Evolutionary conservation across 1,140 invertebrate genomes (phyloP).

Genomic region (Phthorimaea operculella): DNA sequence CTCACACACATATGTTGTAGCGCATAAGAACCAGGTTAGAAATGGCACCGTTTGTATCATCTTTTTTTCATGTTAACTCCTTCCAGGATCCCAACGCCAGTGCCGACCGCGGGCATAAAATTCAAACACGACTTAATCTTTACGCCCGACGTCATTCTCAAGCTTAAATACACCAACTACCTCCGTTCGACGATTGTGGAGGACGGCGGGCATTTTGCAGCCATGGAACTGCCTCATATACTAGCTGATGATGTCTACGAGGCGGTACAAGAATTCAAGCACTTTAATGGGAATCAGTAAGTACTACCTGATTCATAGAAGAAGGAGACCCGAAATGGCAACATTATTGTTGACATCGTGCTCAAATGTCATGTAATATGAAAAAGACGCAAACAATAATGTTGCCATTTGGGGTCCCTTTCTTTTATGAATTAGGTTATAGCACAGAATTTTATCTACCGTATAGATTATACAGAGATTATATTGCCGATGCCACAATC

Average conservation of each 20-base stretch:
- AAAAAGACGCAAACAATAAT: no score
- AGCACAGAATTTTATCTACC: no score
- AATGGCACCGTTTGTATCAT: not conserved
- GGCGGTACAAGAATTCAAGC: constrained; percentile 37
- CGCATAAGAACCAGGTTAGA: no score
- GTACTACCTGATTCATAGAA: not conserved
- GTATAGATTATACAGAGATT: no score
- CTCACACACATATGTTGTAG: no score
- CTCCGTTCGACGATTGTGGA: constrained; percentile 52
- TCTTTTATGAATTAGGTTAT: not conserved
- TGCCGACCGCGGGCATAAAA: constrained; percentile 67
- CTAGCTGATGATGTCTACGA: constrained; percentile 72
- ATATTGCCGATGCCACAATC: no score
- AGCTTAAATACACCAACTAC: constrained; percentile 60
- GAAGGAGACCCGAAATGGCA: no score
- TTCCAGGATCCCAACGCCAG: constrained; percentile 56
- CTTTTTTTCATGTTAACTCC: not conserved
- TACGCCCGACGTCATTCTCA: constrained; percentile 47
- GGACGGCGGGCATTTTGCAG: constrained; percentile 74
- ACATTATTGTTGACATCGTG: no score
- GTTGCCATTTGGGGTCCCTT: no score
- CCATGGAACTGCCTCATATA: constrained; percentile 71
- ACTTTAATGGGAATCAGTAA: constrained; percentile 17
- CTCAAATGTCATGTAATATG: no score
- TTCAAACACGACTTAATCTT: constrained; percentile 63